phyloP scores from a whole-genome alignment of 2,888 invertebrate species.

The Hydroisotoma schaefferi region DNA sequence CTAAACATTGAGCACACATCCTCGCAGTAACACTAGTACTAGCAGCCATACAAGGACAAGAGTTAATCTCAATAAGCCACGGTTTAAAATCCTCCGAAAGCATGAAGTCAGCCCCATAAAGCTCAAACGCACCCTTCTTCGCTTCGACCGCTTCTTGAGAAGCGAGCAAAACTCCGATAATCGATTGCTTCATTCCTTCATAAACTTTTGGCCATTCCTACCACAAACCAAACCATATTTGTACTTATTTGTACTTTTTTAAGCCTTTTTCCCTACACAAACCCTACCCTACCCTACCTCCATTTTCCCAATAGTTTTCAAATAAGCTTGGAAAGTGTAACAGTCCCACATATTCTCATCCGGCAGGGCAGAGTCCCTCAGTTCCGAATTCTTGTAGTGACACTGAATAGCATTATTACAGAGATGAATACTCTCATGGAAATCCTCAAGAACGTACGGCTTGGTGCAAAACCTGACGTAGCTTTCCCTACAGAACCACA shows the following conservation, averaged over 20 bases:
- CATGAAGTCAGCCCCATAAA: constrained; percentile 91
- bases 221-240: constrained; percentile 51
- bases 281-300: constrained; percentile 22
- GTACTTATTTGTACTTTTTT: constrained; percentile 48
- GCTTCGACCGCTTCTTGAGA: constrained; percentile 61
- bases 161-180: constrained; percentile 74
- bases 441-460: constrained; percentile 77
- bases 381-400: constrained; percentile 60
- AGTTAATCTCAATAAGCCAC: constrained; percentile 90
- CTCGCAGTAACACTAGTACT: constrained; percentile 79
- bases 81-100: constrained; percentile 77
- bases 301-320: constrained; percentile 52
- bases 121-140: constrained; percentile 74
- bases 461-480: constrained; percentile 90
- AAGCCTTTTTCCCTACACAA: too few relatives aligned
- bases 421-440: constrained; percentile 87
- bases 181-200: constrained; percentile 77
- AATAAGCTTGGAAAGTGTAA: constrained; percentile 65
- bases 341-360: constrained; percentile 80
- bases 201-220: constrained; percentile 63
- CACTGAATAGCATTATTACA: constrained; percentile 92
- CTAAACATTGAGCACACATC: constrained; percentile 74
- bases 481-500: constrained; percentile 66
- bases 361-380: constrained; percentile 62
- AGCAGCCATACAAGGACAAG: constrained; percentile 78